Conservation (phyloP, 2,113 vertebrate genomes). For the Melanotaenia duboulayi region DNA sequence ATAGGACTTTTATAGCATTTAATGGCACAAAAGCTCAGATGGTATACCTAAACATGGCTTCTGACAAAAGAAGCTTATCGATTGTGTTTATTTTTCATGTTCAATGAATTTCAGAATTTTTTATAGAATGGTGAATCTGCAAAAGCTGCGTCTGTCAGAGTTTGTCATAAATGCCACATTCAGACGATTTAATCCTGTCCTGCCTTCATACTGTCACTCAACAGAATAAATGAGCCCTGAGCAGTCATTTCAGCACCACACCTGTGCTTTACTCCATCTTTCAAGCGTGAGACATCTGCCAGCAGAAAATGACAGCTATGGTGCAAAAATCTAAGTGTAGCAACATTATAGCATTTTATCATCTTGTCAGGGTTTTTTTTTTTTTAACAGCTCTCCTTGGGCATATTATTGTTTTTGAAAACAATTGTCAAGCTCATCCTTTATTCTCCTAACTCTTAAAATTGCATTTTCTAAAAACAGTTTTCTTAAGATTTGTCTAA, state of each 20-base stretch:
- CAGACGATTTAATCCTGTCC: conserved; percentile 53
- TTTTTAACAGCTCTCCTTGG: neutral
- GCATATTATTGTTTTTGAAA: neutral
- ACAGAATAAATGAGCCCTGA: conserved; percentile 53
- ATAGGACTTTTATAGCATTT: too few relatives aligned
- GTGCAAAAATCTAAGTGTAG: conserved; percentile 6
- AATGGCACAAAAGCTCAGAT: neutral
- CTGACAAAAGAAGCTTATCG: neutral
- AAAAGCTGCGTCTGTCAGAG: conserved; percentile 30
- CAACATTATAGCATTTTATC: conserved; percentile 16
- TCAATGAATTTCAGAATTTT: conserved; percentile 26
- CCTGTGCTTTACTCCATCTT: conserved; percentile 50
- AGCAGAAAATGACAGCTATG: conserved; percentile 49
- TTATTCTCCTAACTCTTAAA: neutral
- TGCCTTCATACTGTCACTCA: conserved; percentile 50
- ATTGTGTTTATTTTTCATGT: conserved; percentile 5
- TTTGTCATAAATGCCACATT: conserved; percentile 66
- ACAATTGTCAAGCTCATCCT: neutral
- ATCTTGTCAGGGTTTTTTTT: conserved; percentile 1
- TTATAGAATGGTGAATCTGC: conserved; percentile 13
- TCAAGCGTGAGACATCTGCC: conserved; percentile 51
- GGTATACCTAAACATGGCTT: conserved; percentile 1
- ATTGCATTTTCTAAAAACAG: neutral
- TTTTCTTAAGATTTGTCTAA: neutral
- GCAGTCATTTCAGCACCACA: conserved; percentile 44